Conservation (phyloP, 2,888 invertebrate species). For the Girardia tigrina region DNA sequence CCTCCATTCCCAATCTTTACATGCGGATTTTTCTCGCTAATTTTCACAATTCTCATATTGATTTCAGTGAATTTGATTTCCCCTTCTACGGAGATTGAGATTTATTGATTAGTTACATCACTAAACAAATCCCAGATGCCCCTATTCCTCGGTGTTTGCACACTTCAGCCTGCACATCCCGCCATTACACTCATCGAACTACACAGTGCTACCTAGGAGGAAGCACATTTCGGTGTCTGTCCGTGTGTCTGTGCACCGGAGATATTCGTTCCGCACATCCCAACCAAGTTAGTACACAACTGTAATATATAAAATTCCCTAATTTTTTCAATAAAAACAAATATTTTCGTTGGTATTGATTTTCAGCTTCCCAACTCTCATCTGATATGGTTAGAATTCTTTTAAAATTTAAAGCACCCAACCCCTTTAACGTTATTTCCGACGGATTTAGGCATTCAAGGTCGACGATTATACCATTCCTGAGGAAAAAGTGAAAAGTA, state of each 20-base stretch:
- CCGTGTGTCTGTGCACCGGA: background rate
- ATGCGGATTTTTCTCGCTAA: background rate
- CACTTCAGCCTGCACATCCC: background rate
- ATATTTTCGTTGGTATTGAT: background rate
- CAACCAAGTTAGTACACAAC: background rate
- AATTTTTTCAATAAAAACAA: background rate
- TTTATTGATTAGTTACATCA: background rate
- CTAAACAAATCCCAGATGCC: background rate
- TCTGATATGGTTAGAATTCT: background rate
- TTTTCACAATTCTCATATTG: background rate
- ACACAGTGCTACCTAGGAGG: background rate
- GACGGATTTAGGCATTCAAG: constrained; percentile 35
- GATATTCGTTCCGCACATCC: background rate
- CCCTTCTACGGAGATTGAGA: background rate
- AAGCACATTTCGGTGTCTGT: background rate
- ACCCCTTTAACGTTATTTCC: background rate
- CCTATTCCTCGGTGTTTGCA: background rate
- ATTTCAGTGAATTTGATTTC: background rate
- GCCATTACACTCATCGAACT: background rate
- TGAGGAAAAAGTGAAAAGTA: constrained; percentile 37
- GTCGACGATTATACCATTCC: constrained; percentile 37
- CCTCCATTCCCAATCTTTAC: background rate
- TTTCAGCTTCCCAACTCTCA: background rate
- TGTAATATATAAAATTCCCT: background rate
- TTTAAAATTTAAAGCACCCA: no score